phyloP scores from a whole-genome alignment of 2,888 invertebrate species.

The Nomada goodeniana region DNA sequence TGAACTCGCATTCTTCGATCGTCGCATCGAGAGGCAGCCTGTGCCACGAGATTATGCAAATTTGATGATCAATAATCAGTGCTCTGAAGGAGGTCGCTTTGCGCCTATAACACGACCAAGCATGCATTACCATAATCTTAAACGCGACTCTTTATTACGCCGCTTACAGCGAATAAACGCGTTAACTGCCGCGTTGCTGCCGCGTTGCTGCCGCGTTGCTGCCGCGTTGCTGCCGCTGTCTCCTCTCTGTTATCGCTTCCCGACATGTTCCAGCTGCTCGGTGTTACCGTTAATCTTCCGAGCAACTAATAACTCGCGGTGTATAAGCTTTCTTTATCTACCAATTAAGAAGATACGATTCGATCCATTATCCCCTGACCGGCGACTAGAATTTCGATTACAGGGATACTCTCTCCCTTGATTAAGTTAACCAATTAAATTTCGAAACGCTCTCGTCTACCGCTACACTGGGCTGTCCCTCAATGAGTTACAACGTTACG shows the following conservation, averaged over 20 bases:
- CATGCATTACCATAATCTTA: conserved; percentile 76
- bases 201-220: too few species aligned
- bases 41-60: conserved; percentile 70
- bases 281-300: conserved; percentile 59
- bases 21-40: conserved; percentile 32
- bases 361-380: conserved; percentile 27
- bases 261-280: conserved; percentile 60
- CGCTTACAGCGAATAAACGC: conserved; percentile 75
- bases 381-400: conserved; percentile 27
- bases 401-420: not conserved
- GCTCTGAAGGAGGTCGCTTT: conserved; percentile 57
- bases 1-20: conserved; percentile 9
- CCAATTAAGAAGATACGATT: conserved; percentile 31
- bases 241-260: conserved; percentile 57
- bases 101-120: conserved; percentile 65
- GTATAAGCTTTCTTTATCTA: conserved; percentile 40
- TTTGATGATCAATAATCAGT: conserved; percentile 78
- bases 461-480: not conserved
- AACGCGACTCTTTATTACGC: conserved; percentile 69
- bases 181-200: conserved; percentile 65
- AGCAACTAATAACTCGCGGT: conserved; percentile 25
- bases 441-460: not conserved
- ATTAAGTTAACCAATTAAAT: conserved; percentile 2
- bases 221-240: conserved; percentile 42
- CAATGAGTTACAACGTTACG: too few species aligned